Evolutionary conservation across 2,888 invertebrate genomes (phyloP).

Genomic region (Geophilus truncorum): DNA sequence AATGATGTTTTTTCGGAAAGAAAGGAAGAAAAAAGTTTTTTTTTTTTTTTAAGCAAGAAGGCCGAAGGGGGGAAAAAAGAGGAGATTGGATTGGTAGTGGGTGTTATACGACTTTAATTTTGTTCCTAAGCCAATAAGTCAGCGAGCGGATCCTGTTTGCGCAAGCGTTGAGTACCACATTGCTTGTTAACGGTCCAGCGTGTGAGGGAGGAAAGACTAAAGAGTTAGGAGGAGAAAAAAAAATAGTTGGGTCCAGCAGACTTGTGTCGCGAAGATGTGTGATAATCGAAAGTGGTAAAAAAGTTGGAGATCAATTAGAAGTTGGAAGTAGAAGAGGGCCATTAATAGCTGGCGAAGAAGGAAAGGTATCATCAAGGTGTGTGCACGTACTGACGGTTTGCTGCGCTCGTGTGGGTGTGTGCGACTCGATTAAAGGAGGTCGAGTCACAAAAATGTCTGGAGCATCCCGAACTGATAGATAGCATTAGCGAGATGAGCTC

Average conservation of each 20-base stretch:
- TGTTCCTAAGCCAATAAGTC: slow-evolving; percentile 27
- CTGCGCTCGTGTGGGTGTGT: neutral
- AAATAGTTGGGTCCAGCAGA: neutral
- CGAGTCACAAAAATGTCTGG: neutral
- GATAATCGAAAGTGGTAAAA: slow-evolving; percentile 26
- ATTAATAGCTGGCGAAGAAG: neutral
- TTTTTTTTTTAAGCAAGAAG: no score
- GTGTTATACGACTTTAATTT: slow-evolving; percentile 27
- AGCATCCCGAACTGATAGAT: neutral
- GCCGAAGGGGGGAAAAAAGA: neutral
- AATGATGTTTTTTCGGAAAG: neutral
- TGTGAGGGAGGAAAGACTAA: neutral
- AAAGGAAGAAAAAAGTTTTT: no score
- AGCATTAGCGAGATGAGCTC: slow-evolving; percentile 10
- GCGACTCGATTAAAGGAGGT: neutral
- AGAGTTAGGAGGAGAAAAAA: neutral
- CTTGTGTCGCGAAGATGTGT: slow-evolving; percentile 7
- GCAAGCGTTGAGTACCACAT: slow-evolving; percentile 13
- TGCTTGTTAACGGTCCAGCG: slow-evolving; percentile 19
- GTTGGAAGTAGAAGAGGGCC: neutral
- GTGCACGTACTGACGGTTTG: neutral
- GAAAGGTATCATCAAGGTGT: slow-evolving; percentile 27
- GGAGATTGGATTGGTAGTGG: slow-evolving; percentile 21
- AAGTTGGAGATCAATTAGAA: slow-evolving; percentile 4
- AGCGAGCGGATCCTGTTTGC: slow-evolving; percentile 18